Evolutionary conservation across 1,140 invertebrate genomes (phyloP).

Genomic region (Drosophila leontia): DNA sequence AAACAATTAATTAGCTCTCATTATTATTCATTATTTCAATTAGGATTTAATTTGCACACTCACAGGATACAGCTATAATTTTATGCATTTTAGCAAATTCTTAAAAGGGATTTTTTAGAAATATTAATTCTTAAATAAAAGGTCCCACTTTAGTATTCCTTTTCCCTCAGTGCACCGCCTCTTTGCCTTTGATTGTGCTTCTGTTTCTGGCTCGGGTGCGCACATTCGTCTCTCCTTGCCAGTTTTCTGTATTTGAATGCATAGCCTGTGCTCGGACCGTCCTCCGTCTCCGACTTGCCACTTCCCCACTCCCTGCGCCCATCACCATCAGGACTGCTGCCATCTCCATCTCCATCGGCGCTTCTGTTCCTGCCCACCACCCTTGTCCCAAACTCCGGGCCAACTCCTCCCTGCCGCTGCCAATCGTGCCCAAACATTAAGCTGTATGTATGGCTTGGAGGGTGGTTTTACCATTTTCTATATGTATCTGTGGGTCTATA

Average conservation of each 20-base stretch:
- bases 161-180: conserved; percentile 15
- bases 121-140: not conserved
- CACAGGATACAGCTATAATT: not conserved
- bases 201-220: conserved; percentile 59
- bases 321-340: conserved; percentile 31
- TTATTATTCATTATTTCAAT: not conserved
- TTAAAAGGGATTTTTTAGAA: not conserved
- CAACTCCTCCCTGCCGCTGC: conserved; percentile 35
- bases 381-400: conserved; percentile 21
- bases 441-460: conserved; percentile 56
- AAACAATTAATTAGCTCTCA: not conserved
- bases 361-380: conserved; percentile 25
- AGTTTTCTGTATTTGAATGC: conserved; percentile 80
- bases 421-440: conserved; percentile 67
- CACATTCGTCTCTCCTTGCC: conserved; percentile 75
- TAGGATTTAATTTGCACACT: not conserved
- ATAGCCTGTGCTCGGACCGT: conserved; percentile 65
- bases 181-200: conserved; percentile 47
- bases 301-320: conserved; percentile 14
- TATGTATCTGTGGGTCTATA: conserved; percentile 55
- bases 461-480: conserved; percentile 82
- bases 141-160: not conserved
- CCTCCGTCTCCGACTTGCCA: conserved; percentile 18
- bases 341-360: conserved; percentile 49
- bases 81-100: no score